These are phyloP conservation scores for Propithecus deckenii DNA, from an alignment of 2,797 vertebrate genomes.

Conservation along the genomic window DNA sequence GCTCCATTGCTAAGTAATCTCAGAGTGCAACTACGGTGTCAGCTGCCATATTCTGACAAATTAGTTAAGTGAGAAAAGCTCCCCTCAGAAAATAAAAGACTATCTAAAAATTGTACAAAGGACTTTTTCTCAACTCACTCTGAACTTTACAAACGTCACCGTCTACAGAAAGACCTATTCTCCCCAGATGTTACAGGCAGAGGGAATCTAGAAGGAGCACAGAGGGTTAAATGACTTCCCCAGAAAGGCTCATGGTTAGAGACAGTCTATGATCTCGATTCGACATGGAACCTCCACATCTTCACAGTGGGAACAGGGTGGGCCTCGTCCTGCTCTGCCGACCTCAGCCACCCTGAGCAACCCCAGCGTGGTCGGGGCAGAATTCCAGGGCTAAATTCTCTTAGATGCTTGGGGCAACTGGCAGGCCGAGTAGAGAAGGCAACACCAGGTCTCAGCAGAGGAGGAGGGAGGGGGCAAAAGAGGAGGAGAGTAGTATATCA, in stretches of 20 bases:
- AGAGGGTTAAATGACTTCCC: not conserved
- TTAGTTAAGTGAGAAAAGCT: not conserved
- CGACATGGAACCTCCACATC: too few species aligned
- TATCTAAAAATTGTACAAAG: not conserved
- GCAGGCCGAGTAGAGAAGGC: too few species aligned
- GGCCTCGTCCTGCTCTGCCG: rapidly evolving
- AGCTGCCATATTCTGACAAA: not conserved
- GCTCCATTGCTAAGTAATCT: not conserved
- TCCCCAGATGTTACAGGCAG: not conserved
- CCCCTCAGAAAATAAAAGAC: not conserved
- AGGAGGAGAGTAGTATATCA: too few species aligned
- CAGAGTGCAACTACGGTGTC: not conserved
- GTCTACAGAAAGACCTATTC: not conserved
- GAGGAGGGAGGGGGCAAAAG: rapidly evolving
- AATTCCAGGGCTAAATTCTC: not conserved
- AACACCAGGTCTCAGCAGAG: not conserved
- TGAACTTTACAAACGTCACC: not conserved
- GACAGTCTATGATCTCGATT: not conserved
- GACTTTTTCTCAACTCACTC: not conserved
- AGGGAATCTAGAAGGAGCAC: not conserved
- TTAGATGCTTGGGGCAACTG: rapidly evolving
- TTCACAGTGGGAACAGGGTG: not conserved
- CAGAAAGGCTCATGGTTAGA: not conserved
- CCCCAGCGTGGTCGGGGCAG: not conserved
- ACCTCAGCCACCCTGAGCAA: rapidly evolving